Percentiles rank a stretch among this genome's conserved stretches.
These are phyloP conservation scores for Meteorus sp. DNA, from an alignment of 1,140 invertebrate species.

Conservation along the genomic window DNA sequence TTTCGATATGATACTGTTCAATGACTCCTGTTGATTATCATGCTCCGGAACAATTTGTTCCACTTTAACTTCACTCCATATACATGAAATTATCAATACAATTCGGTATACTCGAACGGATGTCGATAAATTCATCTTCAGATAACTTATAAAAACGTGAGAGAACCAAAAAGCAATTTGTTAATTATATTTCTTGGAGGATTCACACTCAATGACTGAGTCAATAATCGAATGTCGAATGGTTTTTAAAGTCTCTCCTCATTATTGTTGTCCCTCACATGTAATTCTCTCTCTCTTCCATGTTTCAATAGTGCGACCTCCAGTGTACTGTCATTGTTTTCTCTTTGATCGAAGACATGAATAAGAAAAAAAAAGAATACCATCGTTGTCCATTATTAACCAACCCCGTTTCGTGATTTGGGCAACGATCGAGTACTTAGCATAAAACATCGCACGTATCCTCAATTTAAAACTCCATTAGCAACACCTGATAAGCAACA, in stretches of 20 bases:
- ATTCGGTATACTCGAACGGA: background rate
- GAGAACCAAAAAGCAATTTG: too few species aligned
- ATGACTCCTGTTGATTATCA: slow-evolving; percentile 21
- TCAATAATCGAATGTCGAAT: slow-evolving; percentile 1
- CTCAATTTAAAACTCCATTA: slow-evolving; percentile 32
- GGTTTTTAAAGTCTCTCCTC: slow-evolving; percentile 22
- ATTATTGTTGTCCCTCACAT: slow-evolving; percentile 9
- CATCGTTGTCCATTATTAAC: slow-evolving; percentile 36
- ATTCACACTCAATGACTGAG: slow-evolving; percentile 18
- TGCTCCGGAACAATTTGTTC: background rate
- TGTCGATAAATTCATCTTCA: background rate
- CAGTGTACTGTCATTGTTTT: slow-evolving; percentile 11
- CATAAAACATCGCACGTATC: slow-evolving; percentile 42
- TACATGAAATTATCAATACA: background rate
- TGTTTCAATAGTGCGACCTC: too few species aligned
- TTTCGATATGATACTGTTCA: slow-evolving; percentile 35
- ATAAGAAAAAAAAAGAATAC: too few species aligned
- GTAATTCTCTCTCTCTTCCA: too few species aligned
- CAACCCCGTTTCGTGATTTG: slow-evolving; percentile 38
- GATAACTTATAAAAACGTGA: too few species aligned
- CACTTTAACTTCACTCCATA: background rate
- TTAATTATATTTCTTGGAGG: background rate
- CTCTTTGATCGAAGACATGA: slow-evolving; percentile 12
- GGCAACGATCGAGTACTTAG: slow-evolving; percentile 39
- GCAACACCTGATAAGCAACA: slow-evolving; percentile 15